Base-by-base conservation (phyloP, 2,113 vertebrate species). In the Riparia riparia region DNA sequence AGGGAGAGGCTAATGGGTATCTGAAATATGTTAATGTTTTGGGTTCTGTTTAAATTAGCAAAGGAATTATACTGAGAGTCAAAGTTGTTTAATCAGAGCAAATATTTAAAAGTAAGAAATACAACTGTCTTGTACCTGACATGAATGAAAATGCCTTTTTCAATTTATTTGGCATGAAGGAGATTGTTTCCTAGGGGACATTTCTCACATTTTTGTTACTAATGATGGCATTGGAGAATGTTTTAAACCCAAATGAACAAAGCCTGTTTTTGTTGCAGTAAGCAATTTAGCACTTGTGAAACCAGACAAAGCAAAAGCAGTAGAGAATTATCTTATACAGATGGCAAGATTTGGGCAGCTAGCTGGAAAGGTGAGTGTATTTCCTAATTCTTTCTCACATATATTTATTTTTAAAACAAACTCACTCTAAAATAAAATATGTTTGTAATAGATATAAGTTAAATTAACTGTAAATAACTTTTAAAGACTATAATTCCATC, bases 251-350 rank as follows among this genome's bases (percentile, higher is more conserved):
- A 56, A 86, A 29, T 49, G 6, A 91, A 53, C 34, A 42, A 16
- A 94, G 12, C 17, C 44, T 82, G 11, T 95, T 94, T 90, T 86
- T 84, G 78, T 97, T 97, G 56, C 95, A 99, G 99, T 99, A 97
- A 99, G 98, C 98, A 99, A 99, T 90, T 98, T 99, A 97, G 99
- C 99, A 71, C 98, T 99, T 97, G 99, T 99, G 93, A 99, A 99
- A 96, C 99, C 99, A 44, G 99, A 99, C 78, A 99, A 99, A 97
- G 99, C 99, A 92, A 99, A 99, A 96, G 98, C 98, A 51, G 99
- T 99, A 83, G 99, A 99, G 96, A 99, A 99, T 97, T 99, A 99
- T 89, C 99, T 99, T 34, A 99, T 99, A 97, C 99, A 99, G 96
- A 99, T 99, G 99, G 99, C 99, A 90, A 98, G 98, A 86, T 98